Base-by-base conservation (phyloP, 1,140 invertebrate genomes). In the Oedothorax gibbosus region DNA sequence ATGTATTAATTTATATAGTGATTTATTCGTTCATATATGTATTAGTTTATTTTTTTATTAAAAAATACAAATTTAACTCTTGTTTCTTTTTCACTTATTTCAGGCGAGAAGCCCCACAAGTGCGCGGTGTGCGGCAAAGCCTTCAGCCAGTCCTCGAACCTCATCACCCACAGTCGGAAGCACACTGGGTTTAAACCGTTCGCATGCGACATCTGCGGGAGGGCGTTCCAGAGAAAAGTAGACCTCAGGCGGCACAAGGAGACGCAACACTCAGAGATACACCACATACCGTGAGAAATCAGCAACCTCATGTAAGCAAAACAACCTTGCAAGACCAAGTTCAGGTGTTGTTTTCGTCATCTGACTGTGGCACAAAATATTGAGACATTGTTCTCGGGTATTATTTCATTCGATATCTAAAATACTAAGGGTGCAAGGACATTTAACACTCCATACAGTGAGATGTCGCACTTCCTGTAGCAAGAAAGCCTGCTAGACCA, bases 111-210 rank as follows among this genome's bases (percentile, higher is more conserved):
- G 50, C 86, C 86, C n/a, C 86, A 87, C 56, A 87, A 87, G 15
- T 87, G 86, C 54, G 75, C 82, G n/a, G 83, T 87, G 35, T 87
- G 86, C 21, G 86, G 86, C 14, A 99, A 99, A 91, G 97, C 98
- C 8, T 99, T 99, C 91, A 98, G 96, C 86, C 98, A 99, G 91
- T 99, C 97, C 87, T 99, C 98, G 65, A 99, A 99, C 91, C 93
- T 99, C 78, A 99, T 99, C 90, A 99, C 98, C 2, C 98, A 99
- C 90, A 97, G 96, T 71, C 93, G 98, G 71, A 99, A 99, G 91
- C 98, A 99, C 91, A 99, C 97, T 0, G 94, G 94, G 8, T 99
- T 96, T 92, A 99, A 99, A 90, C 98, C 97, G 4, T 99, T 99
- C 91, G 94, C 95, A 0, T 99, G 98, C 90, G 95, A 97, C 87